Evolutionary conservation across 2,888 invertebrate species (phyloP).

Genomic region (Aphodius sticticus): DNA sequence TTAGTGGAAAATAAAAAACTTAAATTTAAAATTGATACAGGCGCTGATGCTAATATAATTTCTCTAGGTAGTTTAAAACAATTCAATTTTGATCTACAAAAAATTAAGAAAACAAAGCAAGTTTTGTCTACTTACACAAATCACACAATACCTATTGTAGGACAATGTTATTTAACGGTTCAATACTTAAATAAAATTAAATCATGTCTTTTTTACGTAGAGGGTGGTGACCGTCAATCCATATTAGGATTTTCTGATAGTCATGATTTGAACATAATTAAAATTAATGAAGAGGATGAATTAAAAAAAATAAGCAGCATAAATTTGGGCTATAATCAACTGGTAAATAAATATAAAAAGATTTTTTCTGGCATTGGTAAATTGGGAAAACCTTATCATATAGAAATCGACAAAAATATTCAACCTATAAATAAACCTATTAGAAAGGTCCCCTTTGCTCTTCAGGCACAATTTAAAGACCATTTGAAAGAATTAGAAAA

Average conservation of each 20-base stretch:
- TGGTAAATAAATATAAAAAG: conserved; percentile 28
- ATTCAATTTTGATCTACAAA: background rate
- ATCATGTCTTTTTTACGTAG: conserved; percentile 33
- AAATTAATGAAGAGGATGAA: conserved; percentile 19
- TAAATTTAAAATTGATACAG: conserved; percentile 4
- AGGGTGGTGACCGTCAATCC: conserved; percentile 19
- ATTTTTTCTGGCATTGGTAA: conserved; percentile 36
- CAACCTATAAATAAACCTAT: conserved; percentile 32
- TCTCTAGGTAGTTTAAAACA: background rate
- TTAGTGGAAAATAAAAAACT: conserved; percentile 17
- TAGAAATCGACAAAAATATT: conserved; percentile 34
- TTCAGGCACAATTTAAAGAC: conserved; percentile 36
- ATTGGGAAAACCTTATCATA: conserved; percentile 35
- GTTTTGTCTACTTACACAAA: background rate
- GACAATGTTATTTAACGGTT: background rate
- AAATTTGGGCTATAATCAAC: conserved; percentile 24
- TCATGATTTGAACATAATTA: conserved; percentile 25
- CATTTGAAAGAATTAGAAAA: background rate
- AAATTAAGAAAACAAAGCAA: background rate
- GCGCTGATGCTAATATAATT: background rate
- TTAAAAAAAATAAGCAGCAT: conserved; percentile 24
- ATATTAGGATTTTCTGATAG: conserved; percentile 28
- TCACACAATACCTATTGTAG: background rate
- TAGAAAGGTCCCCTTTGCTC: conserved; percentile 38
- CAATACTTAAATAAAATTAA: conserved; percentile 29